These are phyloP conservation scores for Megaustenia siamemsis DNA, from an alignment of 2,888 invertebrate species.

Conservation along the genomic window DNA sequence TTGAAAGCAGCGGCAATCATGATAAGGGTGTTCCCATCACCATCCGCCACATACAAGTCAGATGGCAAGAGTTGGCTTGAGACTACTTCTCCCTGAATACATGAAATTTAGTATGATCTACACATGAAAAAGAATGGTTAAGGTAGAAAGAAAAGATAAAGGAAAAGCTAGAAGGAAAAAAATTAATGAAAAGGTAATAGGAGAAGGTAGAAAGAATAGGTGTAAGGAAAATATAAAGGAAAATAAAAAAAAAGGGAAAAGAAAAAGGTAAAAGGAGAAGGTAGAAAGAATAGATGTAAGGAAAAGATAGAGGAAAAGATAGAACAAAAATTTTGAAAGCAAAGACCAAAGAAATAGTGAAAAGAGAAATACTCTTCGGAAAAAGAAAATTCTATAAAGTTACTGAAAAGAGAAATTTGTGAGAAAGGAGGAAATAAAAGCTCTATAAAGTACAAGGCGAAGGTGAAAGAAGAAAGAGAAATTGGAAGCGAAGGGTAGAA, in stretches of 20 bases:
- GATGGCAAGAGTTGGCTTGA: conserved; percentile 63
- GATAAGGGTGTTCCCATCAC: conserved; percentile 69
- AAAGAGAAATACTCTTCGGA: too few species aligned
- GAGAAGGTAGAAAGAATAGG: not conserved
- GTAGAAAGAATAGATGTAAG: not conserved
- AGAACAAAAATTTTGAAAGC: too few species aligned
- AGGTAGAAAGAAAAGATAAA: too few species aligned
- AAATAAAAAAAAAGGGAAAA: not conserved
- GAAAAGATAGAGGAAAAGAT: too few species aligned
- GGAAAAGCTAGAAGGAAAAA: too few species aligned
- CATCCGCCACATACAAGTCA: conserved; percentile 69
- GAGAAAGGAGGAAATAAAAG: too few species aligned
- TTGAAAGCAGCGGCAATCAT: conserved; percentile 73
- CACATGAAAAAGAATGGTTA: too few species aligned
- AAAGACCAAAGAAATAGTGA: too few species aligned
- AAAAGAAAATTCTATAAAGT: too few species aligned
- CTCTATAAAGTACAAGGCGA: not conserved
- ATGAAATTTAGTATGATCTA: not conserved
- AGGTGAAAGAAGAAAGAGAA: not conserved
- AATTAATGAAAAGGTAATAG: too few species aligned
- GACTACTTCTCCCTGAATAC: conserved; percentile 66
- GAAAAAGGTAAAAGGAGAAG: not conserved
- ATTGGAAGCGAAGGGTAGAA: too few species aligned
- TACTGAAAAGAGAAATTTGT: too few species aligned
- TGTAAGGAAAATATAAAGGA: not conserved